These are phyloP conservation scores for Chionoecetes opilio DNA, from an alignment of 1,140 invertebrate species.

Conservation along the genomic window DNA sequence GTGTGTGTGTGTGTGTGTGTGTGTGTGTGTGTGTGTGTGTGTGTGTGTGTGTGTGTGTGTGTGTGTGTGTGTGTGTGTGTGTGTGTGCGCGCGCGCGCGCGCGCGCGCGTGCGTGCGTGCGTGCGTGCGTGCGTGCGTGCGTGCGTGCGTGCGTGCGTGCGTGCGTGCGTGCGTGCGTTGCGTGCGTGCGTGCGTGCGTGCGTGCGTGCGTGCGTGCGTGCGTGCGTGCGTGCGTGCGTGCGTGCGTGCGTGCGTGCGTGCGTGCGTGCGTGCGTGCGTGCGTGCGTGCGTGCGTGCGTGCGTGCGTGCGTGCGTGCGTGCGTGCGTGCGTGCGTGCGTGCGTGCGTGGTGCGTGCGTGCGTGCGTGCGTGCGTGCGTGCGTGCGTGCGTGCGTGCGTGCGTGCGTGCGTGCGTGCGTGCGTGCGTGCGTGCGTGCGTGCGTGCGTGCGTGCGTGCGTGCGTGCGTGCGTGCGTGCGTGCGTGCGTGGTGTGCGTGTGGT, in stretches of 20 bases:
- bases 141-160: conserved; percentile 45
- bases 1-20: conserved; percentile 55
- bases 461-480: conserved; percentile 38
- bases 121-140: conserved; percentile 43
- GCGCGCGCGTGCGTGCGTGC: too few species aligned
- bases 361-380: conserved; percentile 37
- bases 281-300: conserved; percentile 34
- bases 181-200: conserved; percentile 37
- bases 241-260: conserved; percentile 48
- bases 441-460: conserved; percentile 11
- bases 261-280: background rate
- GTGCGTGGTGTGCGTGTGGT: conserved; percentile 40
- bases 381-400: conserved; percentile 21
- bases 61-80: conserved; percentile 53
- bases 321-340: conserved; percentile 45
- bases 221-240: conserved; percentile 45
- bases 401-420: conserved; percentile 43
- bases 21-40: conserved; percentile 57
- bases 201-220: conserved; percentile 22
- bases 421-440: conserved; percentile 48
- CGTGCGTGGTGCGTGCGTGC: conserved; percentile 28
- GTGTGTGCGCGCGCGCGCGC: conserved; percentile 27
- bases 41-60: conserved; percentile 41
- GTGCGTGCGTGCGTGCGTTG: conserved; percentile 30
- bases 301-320: conserved; percentile 40